phyloP scores from a whole-genome alignment of 2,888 invertebrate species.

The Leucoma salicis region DNA sequence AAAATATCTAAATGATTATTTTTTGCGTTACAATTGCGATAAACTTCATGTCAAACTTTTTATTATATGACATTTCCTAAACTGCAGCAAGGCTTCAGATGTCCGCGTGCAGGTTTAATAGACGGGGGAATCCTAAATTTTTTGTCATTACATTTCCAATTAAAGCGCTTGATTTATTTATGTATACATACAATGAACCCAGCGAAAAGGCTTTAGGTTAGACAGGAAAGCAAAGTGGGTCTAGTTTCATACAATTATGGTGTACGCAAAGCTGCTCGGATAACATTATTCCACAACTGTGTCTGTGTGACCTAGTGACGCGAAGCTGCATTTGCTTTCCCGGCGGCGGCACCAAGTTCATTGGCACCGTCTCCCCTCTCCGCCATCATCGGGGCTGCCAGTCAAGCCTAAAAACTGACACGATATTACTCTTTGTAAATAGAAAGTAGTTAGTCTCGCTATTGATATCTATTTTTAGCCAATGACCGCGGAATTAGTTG shows the following conservation, averaged over 20 bases:
- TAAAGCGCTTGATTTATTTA: constrained; percentile 53
- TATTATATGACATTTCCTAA: constrained; percentile 27
- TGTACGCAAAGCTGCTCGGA: constrained; percentile 45
- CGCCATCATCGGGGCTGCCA: constrained; percentile 10
- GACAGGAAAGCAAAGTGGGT: constrained; percentile 47
- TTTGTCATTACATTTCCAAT: constrained; percentile 55
- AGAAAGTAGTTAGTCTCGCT: constrained; percentile 66
- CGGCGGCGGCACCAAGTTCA: constrained; percentile 68
- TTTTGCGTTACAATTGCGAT: constrained; percentile 42
- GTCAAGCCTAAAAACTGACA: constrained; percentile 64
- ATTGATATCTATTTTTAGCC: constrained; percentile 59
- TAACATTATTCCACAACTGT: constrained; percentile 54
- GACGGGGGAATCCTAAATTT: constrained; percentile 54
- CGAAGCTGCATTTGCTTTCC: constrained; percentile 69
- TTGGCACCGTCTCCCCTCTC: constrained; percentile 55
- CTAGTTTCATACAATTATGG: constrained; percentile 45
- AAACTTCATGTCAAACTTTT: constrained; percentile 25
- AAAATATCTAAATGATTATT: too few species aligned
- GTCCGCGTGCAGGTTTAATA: constrained; percentile 45
- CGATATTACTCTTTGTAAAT: constrained; percentile 64
- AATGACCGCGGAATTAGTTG: constrained; percentile 28
- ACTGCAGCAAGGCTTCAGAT: constrained; percentile 23
- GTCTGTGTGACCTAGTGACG: constrained; percentile 67
- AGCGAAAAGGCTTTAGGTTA: constrained; percentile 48
- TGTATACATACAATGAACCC: constrained; percentile 37